Base-by-base conservation (phyloP, 35 echinoderm and acorn worm species). In the Lytechinus variegatus region DNA sequence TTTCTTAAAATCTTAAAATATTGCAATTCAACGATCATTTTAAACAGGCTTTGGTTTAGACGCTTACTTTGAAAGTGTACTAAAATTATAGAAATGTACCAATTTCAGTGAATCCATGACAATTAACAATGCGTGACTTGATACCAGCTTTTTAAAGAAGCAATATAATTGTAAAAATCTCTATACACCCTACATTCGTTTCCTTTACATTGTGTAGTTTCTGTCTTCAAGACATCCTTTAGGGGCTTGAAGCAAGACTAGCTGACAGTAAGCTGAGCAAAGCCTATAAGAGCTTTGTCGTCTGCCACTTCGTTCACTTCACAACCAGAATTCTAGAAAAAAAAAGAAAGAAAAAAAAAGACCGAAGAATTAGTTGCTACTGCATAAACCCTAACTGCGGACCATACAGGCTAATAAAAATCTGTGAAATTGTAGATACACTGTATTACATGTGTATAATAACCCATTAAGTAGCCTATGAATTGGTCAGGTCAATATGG, bases 261-360 rank as follows among this genome's bases (percentile, higher is more conserved):
- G 92, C 91, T 96, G 94, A 98, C 87, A 53, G 94, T 95, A 11
- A 98, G 94, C 53, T 98, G 95, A 91, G 97, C 97, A 91, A 98
- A 98, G 10, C 97, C 97, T 95, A 97, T 95, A 29, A 98, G 95
- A 57, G 96, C 95, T 87, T 98, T 96, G 71, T 98, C 97, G 79
- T 97, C 95, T 28, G 97, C 95, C 27, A 96, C 97, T 96, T 98
- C 97, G 10, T 97, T 96, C 9, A 90, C 66, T 89, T 95, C 95
- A 54, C 87, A 95, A 24, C 96, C 97, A 96, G 97, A 98, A 90
- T 97, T 95, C 97, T 98, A 95, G 9, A 60, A 54, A 52, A 58
- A 95, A 5, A 90, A 9, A 54, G 71, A 86, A 16, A 54, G 14
- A 95, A n/a, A n/a, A n/a, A n/a, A 44, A 44, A 44, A 44, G 33